Conservation (phyloP, 2,797 vertebrate genomes). For the Hoplostethus mediterraneus region DNA sequence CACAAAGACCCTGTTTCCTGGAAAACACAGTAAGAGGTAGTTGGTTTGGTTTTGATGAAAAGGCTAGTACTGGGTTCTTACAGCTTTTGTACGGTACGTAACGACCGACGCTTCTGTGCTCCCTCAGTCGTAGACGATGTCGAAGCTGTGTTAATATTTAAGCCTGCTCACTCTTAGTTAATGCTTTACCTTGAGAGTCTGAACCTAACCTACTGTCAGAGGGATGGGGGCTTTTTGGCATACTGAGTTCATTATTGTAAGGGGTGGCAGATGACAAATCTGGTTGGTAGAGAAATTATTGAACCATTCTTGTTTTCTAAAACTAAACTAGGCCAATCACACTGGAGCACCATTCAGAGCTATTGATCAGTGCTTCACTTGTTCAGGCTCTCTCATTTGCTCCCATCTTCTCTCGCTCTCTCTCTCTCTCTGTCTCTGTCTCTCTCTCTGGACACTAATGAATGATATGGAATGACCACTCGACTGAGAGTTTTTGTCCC, state of each 20-base stretch:
- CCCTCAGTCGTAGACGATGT: conserved; percentile 69
- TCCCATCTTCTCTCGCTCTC: conserved; percentile 30
- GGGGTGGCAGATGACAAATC: conserved; percentile 11
- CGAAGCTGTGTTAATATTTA: conserved; percentile 85
- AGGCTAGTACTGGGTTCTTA: conserved; percentile 12
- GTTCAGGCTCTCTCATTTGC: background rate
- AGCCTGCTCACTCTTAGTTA: conserved; percentile 79
- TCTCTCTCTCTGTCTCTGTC: conserved; percentile 27
- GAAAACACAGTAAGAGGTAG: conserved; percentile 84
- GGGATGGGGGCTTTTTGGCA: conserved; percentile 1
- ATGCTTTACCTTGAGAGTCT: conserved; percentile 78
- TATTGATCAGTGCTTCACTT: conserved; percentile 40
- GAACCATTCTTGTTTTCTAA: conserved; percentile 1
- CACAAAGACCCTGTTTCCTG: conserved; percentile 91
- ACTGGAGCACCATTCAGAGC: conserved; percentile 17
- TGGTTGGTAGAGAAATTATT: conserved; percentile 8
- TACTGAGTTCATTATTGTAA: conserved; percentile 12
- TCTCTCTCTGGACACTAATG: conserved; percentile 56
- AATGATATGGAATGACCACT: conserved; percentile 71
- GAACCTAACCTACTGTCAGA: conserved; percentile 32
- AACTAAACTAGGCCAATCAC: conserved; percentile 30
- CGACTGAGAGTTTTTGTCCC: conserved; percentile 61
- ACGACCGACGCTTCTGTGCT: conserved; percentile 63
- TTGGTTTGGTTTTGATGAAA: conserved; percentile 58
- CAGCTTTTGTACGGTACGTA: conserved; percentile 46